Evolutionary conservation across 2,113 vertebrate genomes (phyloP).

Genomic region (Plecturocebus donacophilus): DNA sequence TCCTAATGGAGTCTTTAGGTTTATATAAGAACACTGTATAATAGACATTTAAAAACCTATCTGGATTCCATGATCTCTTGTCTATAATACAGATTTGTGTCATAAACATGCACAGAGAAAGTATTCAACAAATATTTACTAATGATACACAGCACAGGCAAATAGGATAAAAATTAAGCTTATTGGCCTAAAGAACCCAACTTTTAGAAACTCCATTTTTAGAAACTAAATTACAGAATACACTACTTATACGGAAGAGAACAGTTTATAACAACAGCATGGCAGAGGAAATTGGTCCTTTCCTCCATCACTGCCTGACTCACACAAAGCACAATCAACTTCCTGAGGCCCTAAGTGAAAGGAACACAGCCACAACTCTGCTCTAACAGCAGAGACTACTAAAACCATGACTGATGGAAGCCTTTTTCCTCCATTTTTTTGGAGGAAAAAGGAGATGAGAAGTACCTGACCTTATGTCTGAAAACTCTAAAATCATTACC

Average conservation of each 20-base stretch:
- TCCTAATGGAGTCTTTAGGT: not conserved
- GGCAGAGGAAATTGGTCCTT: constrained; percentile 53
- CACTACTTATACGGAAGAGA: constrained; percentile 36
- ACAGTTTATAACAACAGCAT: constrained; percentile 32
- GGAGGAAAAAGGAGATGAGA: not conserved
- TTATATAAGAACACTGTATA: constrained; percentile 8
- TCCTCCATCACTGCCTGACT: constrained; percentile 7
- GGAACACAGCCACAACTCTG: constrained; percentile 30
- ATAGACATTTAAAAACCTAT: constrained; percentile 20
- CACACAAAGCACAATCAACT: constrained; percentile 53
- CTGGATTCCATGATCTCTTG: constrained; percentile 37
- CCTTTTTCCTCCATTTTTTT: no score
- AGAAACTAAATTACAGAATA: constrained; percentile 38
- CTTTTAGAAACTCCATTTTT: constrained; percentile 5
- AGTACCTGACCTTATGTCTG: not conserved
- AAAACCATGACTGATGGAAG: not conserved
- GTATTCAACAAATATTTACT: constrained; percentile 68
- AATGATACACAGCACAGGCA: constrained; percentile 18
- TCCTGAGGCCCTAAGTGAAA: constrained; percentile 55
- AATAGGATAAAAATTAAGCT: not conserved
- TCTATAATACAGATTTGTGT: constrained; percentile 45
- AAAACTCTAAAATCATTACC: constrained; percentile 53
- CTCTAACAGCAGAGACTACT: not conserved
- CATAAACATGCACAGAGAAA: constrained; percentile 54
- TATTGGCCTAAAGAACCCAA: constrained; percentile 1